Evolutionary conservation across 2,797 vertebrate genomes (phyloP), one percentile per base, ranked within the genome.

Genomic region (Hipposideros larvatus): DNA sequence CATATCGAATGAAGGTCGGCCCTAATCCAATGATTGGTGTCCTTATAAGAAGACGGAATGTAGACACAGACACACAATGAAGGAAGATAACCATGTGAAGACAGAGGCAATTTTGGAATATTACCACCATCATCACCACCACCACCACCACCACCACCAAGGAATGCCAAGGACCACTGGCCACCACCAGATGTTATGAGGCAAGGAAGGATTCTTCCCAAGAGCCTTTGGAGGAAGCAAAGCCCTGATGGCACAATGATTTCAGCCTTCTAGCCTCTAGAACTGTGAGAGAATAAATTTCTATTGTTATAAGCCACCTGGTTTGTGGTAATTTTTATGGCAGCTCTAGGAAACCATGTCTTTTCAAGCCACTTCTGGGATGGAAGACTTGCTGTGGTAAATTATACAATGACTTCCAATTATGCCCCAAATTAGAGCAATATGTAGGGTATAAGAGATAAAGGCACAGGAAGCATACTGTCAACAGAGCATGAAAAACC

Each of bases 401-500:
- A 94, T 84, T 96, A 96, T 22, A 89, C 43, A 90, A 87, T 78
- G 68, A 95, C 86, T 94, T 92, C 65, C 4, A 94, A 84, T 79
- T 83, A 89, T 41, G 90, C 6, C 87, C 65, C 57, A 83, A 86
- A 91, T 15, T 89, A 70, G 28, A 91, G 57, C 31, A 92, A 70
- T 66, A 71, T 55, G 74, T 48, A 88, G 43, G 22, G 31, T 66
- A 11, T 24, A 55, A 68, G 34, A 90, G 59, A 93, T 57, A 97
- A 92, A 90, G 86, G 63, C 28, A 92, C 34, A 91, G 79, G 78
- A 95, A 89, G 9, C 34, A 41, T 31, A n/a, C 16, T 21, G 22
- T 86, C 74, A 96, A 61, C 34, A 71, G n/a, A 87, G 48, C 59
- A 88, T 5, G 37, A 74, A 66, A 13, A 51, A 5, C 2, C 28